Evolutionary conservation across 1,140 invertebrate genomes (phyloP).

Genomic region (Saxidomus purpurata): DNA sequence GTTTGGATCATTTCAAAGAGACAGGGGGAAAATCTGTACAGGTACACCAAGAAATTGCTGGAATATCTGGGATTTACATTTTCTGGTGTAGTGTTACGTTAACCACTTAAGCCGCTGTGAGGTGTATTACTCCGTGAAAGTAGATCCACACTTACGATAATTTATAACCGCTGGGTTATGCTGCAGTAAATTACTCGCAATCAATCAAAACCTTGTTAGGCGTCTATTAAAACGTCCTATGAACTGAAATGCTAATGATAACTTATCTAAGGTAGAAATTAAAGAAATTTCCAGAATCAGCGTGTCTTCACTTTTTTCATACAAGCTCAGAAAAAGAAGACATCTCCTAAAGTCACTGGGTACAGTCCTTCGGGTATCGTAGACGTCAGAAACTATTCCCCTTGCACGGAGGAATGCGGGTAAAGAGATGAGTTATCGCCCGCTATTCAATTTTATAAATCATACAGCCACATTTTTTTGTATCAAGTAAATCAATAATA

Average conservation of each 20-base stretch:
- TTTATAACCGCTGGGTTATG: constrained; percentile 27
- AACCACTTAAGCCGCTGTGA: constrained; percentile 22
- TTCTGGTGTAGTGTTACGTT: constrained; percentile 17
- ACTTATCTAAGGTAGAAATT: neutral
- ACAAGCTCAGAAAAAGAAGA: no score
- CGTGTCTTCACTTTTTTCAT: neutral
- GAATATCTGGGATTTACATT: constrained; percentile 41
- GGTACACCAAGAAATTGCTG: constrained; percentile 8
- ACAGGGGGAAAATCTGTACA: neutral
- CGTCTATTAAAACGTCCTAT: neutral
- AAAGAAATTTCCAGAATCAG: neutral
- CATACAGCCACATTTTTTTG: no score
- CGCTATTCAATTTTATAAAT: no score
- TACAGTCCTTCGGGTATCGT: no score
- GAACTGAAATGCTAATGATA: neutral
- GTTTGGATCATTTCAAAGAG: neutral
- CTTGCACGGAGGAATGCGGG: no score
- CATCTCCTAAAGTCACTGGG: no score
- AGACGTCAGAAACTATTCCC: no score
- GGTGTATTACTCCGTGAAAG: constrained; percentile 37
- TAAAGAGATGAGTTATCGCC: no score
- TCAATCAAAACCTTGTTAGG: constrained; percentile 15
- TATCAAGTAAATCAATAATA: no score
- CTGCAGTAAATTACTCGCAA: constrained; percentile 4
- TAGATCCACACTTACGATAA: constrained; percentile 26